Evolutionary conservation across 2,797 vertebrate genomes (phyloP), one percentile per base, ranked within the genome.

Genomic region (Mustela erminea): DNA sequence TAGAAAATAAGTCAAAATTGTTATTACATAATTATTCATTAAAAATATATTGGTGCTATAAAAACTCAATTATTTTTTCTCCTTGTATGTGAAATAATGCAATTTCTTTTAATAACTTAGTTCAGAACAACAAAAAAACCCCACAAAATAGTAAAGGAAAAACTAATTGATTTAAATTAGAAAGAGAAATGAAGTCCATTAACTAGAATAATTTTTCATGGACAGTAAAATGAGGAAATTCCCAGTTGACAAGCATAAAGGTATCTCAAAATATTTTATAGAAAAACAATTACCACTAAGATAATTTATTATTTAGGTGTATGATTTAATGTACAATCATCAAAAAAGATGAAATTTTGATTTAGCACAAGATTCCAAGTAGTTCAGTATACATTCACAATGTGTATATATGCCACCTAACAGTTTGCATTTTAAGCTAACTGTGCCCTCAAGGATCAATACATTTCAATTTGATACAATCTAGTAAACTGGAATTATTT

Each of bases 1-100:
- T 81, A 93, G 4, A 66, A 97, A 97, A 68, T 10, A 92, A 83
- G 9, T 94, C 8, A 84, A 96, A 94, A 66, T 54, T 89, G 23
- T 92, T 87, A 93, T 49, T 80, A 64, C 21, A 70, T 29, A 92
- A 89, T 58, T 95, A 87, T 90, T 95, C 82, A 56, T 87, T 83
- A 83, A 78, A 92, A 97, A 84, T 74, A 85, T 60, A 74, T 32
- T 43, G 27, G 9, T 41, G 74, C 46, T 38, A 87, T 64, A 52
- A 86, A 86, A 96, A n/a, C 3, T 56, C 29, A 94, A 41, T 54
- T 85, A 75, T 85, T 82, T 82, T 77, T 72, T 89, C 25, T 83
- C 23, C 29, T n/a, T 86, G 4, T 66, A 9, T 84, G n/a, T 32
- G 27, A 93, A 90, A 91, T 58, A 94, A 70, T 20, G 70, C 4